Conservation (phyloP, 2,797 vertebrate species). For the Phoxinus dragarum region DNA sequence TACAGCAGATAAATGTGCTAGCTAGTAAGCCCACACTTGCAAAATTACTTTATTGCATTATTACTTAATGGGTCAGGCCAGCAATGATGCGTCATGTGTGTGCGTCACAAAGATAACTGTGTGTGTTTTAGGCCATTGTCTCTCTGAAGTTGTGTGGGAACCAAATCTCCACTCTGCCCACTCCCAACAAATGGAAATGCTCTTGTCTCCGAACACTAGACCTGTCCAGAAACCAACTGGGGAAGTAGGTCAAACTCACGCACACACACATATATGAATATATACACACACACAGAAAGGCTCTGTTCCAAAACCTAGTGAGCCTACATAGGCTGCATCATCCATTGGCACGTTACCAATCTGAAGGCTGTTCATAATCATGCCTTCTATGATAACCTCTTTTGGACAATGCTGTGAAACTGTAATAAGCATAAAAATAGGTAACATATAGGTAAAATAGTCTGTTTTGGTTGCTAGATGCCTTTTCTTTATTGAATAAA, state of each 20-base stretch:
- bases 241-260: constrained; percentile 83
- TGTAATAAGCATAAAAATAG: neutral
- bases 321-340: neutral
- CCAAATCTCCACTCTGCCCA: constrained; percentile 82
- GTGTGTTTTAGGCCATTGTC: constrained; percentile 80
- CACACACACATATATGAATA: constrained; percentile 4
- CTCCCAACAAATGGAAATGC: constrained; percentile 88
- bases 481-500: neutral
- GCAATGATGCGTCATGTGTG: neutral
- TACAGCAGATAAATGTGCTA: neutral
- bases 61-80: neutral
- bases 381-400: neutral
- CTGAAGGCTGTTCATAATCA: neutral
- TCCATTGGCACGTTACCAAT: neutral
- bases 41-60: neutral
- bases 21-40: neutral
- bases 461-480: neutral
- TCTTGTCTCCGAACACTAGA: constrained; percentile 87
- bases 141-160: constrained; percentile 89
- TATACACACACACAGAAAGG: neutral
- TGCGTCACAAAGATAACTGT: constrained; percentile 39
- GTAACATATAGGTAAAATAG: neutral
- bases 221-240: constrained; percentile 92
- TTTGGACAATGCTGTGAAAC: neutral
- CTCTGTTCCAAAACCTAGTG: constrained; percentile 1